Percentiles rank a stretch among this genome's conserved stretches.
phyloP scores from a whole-genome alignment of 2,113 vertebrate species.

The Salvator merianae region DNA sequence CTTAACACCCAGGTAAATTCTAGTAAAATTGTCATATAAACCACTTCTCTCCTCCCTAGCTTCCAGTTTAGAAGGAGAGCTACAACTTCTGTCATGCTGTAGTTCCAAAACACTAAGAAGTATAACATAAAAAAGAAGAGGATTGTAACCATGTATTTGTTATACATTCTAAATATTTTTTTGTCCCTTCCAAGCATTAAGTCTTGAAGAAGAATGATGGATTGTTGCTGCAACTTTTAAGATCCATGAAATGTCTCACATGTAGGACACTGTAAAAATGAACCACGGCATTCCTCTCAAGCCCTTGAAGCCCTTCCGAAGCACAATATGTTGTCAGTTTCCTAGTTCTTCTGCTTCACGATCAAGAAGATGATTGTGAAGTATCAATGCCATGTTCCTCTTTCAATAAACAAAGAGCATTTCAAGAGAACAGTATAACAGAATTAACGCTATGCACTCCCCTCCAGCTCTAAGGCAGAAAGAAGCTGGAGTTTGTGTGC shows the following conservation, averaged over 20 bases:
- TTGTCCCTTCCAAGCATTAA: background rate
- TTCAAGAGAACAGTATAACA: background rate
- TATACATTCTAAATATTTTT: no score
- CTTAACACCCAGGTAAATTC: background rate
- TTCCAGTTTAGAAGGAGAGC: no score
- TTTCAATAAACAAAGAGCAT: background rate
- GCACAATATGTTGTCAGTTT: background rate
- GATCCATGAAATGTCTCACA: background rate
- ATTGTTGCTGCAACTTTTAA: background rate
- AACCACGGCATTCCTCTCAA: background rate
- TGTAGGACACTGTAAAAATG: background rate
- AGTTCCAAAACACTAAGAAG: background rate
- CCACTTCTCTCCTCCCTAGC: rapidly evolving
- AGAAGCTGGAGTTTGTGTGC: no score
- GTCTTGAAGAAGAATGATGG: background rate
- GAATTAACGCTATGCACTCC: background rate
- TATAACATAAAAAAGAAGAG: background rate
- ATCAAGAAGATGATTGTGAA: background rate
- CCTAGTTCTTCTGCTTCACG: background rate
- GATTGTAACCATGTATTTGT: no score
- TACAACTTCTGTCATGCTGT: background rate
- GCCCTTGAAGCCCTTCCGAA: background rate
- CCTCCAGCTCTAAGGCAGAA: background rate
- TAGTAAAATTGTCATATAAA: background rate
- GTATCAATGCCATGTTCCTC: no score